Evolutionary conservation across 2,888 invertebrate species (phyloP).

Genomic region (Trypoxylon attenuatum): DNA sequence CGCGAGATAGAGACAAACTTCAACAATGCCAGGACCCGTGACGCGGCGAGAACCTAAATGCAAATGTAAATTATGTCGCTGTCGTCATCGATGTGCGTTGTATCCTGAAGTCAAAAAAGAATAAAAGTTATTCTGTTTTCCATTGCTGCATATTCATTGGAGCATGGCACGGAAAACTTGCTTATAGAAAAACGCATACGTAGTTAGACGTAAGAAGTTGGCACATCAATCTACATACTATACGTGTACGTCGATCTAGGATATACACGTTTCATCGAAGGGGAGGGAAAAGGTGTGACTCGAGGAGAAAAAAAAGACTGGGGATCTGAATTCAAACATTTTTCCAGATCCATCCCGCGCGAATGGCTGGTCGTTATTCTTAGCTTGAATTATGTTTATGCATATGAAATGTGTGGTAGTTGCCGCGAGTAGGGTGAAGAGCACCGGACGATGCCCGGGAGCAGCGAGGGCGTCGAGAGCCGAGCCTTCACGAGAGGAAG

Average conservation of each 20-base stretch:
- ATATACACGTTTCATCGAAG: too few relatives aligned
- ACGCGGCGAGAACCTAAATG: background rate
- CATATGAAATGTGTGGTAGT: too few relatives aligned
- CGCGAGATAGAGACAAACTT: background rate
- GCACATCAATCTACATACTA: too few relatives aligned
- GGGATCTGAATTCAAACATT: too few relatives aligned
- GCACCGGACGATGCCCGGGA: background rate
- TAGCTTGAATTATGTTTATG: too few relatives aligned
- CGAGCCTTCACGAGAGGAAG: constrained; percentile 14
- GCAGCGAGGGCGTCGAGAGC: background rate
- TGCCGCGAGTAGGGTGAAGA: background rate
- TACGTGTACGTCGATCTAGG: too few relatives aligned
- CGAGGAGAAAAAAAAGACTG: too few relatives aligned
- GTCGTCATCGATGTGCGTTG: constrained; percentile 16
- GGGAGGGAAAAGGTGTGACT: too few relatives aligned
- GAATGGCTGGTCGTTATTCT: too few relatives aligned
- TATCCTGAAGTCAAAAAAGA: constrained; percentile 17
- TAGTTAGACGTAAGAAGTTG: too few relatives aligned
- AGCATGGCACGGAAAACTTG: background rate
- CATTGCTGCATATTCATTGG: constrained; percentile 1
- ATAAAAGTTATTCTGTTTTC: constrained; percentile 30
- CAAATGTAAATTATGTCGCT: constrained; percentile 25
- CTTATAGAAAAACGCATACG: background rate
- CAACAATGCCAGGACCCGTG: background rate
- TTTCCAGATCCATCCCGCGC: too few relatives aligned